phyloP scores from a whole-genome alignment of 2,888 invertebrate species.

The Malthinus seriepunctatus region DNA sequence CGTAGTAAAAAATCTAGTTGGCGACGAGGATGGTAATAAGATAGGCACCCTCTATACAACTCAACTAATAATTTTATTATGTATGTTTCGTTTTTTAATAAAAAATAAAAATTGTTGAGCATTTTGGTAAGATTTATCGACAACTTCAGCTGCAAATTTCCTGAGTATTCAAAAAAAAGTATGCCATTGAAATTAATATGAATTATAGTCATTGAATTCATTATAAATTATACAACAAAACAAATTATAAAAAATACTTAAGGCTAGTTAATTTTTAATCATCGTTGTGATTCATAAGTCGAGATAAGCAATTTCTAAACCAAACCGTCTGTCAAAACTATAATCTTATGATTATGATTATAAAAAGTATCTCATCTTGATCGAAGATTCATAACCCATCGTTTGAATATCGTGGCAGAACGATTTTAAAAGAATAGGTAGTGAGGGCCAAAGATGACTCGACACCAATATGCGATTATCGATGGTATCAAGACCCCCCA shows the following conservation, averaged over 20 bases:
- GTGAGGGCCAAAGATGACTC: constrained; percentile 35
- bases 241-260: constrained; percentile 2
- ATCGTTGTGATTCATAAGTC: constrained; percentile 22
- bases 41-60: too few relatives aligned
- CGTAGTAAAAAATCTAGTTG: too few relatives aligned
- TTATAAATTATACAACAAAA: too few relatives aligned
- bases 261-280: constrained; percentile 13
- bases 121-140: too few relatives aligned
- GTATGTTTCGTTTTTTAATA: too few relatives aligned
- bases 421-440: constrained; percentile 25
- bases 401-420: constrained; percentile 16
- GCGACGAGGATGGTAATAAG: too few relatives aligned
- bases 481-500: constrained; percentile 50
- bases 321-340: constrained; percentile 39
- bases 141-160: too few relatives aligned
- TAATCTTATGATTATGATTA: constrained; percentile 33
- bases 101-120: too few relatives aligned
- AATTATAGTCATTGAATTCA: too few relatives aligned
- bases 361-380: constrained; percentile 29
- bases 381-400: constrained; percentile 26
- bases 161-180: too few relatives aligned
- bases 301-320: constrained; percentile 24
- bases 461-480: constrained; percentile 40
- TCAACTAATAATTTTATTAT: too few relatives aligned
- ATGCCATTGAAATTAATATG: too few relatives aligned